Evolutionary conservation across 2,797 vertebrate genomes (phyloP).

Genomic region (Macropodus opercularis): DNA sequence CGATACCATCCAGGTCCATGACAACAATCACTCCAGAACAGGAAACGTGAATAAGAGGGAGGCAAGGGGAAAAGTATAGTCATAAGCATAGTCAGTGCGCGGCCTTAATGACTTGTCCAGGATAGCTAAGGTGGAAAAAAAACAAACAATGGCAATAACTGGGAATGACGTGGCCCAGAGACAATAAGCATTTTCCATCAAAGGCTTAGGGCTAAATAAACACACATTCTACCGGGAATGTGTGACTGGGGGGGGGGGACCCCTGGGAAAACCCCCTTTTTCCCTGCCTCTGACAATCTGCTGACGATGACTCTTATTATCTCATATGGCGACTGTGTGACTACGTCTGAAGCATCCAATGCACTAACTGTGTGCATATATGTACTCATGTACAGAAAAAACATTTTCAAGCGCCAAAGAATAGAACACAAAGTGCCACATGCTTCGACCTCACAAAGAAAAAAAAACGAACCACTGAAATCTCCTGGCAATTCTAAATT

Average conservation of each 20-base stretch:
- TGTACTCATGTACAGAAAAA: no score
- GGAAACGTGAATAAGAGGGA: constrained; percentile 26
- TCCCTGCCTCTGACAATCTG: no score
- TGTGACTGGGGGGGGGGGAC: constrained; percentile 33
- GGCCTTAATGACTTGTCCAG: constrained; percentile 59
- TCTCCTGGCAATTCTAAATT: no score
- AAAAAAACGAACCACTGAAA: no score
- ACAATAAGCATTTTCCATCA: constrained; percentile 59
- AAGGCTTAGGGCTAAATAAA: constrained; percentile 65
- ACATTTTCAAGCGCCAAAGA: no score
- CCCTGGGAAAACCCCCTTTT: no score
- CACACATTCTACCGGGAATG: constrained; percentile 47
- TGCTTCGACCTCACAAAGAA: no score
- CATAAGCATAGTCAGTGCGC: constrained; percentile 24
- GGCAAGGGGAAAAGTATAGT: constrained; percentile 33
- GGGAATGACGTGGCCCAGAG: constrained; percentile 51
- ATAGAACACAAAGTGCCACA: no score
- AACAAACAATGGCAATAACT: constrained; percentile 62
- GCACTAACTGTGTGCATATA: no score
- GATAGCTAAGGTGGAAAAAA: constrained; percentile 34
- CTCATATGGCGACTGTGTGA: no score
- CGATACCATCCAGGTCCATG: constrained; percentile 38
- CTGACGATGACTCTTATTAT: no score
- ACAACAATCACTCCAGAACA: constrained; percentile 20
- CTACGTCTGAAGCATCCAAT: no score